A percentile compares a stretch with the other conserved stretches of the same genome.
Conservation (phyloP, 1,140 invertebrate genomes). For the Drosophila athabasca region DNA sequence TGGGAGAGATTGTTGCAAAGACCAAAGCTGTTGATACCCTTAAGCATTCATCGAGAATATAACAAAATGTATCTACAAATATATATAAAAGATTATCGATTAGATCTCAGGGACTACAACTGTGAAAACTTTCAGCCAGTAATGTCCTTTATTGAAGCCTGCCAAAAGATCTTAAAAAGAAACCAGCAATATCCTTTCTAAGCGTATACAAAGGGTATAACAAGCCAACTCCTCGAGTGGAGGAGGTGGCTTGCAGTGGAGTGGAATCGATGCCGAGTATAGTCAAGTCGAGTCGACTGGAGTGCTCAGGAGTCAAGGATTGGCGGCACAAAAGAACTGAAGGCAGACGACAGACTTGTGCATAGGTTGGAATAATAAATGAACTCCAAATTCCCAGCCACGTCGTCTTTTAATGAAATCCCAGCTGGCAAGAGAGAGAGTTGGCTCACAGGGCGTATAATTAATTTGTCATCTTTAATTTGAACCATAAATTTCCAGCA, state of each 20-base stretch:
- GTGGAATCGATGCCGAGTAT: slow-evolving; percentile 59
- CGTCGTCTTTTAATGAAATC: slow-evolving; percentile 43
- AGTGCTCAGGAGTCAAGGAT: slow-evolving; percentile 42
- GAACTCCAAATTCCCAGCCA: slow-evolving; percentile 54
- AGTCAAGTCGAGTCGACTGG: neutral
- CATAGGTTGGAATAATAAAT: slow-evolving; percentile 36
- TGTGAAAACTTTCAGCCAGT: no score
- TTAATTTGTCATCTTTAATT: slow-evolving; percentile 71
- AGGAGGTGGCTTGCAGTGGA: slow-evolving; percentile 9
- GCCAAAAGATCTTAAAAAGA: no score
- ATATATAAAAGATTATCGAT: no score
- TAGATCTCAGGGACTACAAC: no score
- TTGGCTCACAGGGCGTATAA: slow-evolving; percentile 42
- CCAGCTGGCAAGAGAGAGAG: slow-evolving; percentile 1
- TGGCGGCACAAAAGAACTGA: slow-evolving; percentile 13
- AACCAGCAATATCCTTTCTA: no score
- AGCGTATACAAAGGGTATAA: slow-evolving; percentile 56
- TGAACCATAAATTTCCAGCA: slow-evolving; percentile 56
- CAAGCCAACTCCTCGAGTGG: slow-evolving; percentile 38
- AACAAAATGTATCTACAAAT: no score
- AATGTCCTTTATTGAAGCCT: no score
- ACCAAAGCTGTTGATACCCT: no score
- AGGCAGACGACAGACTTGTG: slow-evolving; percentile 5
- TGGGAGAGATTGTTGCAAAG: no score
- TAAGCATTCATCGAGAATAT: no score